Base-by-base conservation (phyloP, 2,113 vertebrate species). In the Ceyx melanurus region DNA sequence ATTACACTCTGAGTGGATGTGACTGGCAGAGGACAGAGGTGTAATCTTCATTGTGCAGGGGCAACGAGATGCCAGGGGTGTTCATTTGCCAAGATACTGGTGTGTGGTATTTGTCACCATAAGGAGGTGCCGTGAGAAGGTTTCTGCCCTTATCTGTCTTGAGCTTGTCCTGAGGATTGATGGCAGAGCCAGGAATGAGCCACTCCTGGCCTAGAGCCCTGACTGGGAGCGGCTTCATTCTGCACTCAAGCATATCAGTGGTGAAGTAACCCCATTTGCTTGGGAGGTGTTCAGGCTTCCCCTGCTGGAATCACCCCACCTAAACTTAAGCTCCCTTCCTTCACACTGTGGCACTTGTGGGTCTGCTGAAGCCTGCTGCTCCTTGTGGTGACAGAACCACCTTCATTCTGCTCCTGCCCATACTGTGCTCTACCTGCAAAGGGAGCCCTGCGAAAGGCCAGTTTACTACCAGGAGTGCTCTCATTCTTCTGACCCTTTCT, bases 351-450 rank as follows among this genome's bases (percentile, higher is more conserved):
- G n/a, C 75, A n/a, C 35, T 14, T 72, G n/a, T 11, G 26, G 40
- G 31, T 50, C 42, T 51, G 21, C 40, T 58, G 18, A 65, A 89
- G 28, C 42, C n/a, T 65, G 46, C 15, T 7, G 35, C 25, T 74
- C 29, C 28, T 45, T 0, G 0, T 54, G 76, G 23, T 51, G 64
- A 26, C 54, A 40, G 11, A 5, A 31, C 33, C 40, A 10, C 21
- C 25, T 50, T 28, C 22, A 35, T 28, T 2, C 17, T 28, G 61
- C 60, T 81, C 22, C 51, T 88, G 31, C 42, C 2, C 0, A 8
- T 5, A 3, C 46, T 2, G 1, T 0, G 3, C 12, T 46, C 57
- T 42, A 20, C 1, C 1, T 85, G 45, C 16, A 45, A 17, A 65
- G 31, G 4, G 1, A 40, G 48, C 45, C 74, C 53, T 76, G 78